Evolutionary conservation across 2,888 invertebrate genomes (phyloP).

Genomic region (Apodemia zela): DNA sequence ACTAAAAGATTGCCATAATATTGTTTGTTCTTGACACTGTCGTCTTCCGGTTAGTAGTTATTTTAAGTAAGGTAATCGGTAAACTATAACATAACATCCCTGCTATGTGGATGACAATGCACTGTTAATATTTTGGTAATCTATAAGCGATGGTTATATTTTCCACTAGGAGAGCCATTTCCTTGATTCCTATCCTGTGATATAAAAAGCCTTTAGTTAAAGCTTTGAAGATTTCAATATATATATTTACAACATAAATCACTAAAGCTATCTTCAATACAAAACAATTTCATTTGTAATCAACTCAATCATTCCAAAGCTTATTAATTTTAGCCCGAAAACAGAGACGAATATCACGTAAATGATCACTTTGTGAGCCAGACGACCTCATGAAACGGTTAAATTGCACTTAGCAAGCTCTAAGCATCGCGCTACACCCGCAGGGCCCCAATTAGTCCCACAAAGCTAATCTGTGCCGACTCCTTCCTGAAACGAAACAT

Average conservation of each 20-base stretch:
- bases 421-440: constrained; percentile 17
- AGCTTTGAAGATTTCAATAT: no score
- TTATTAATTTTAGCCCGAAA: constrained; percentile 35
- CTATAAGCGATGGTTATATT: no score
- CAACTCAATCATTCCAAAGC: constrained; percentile 25
- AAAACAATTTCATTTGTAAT: constrained; percentile 1
- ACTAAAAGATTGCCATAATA: no score
- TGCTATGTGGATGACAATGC: no score
- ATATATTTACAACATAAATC: background rate
- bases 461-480: constrained; percentile 41
- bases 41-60: no score
- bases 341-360: constrained; percentile 38
- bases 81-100: no score
- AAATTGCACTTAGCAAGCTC: constrained; percentile 31
- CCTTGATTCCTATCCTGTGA: no score
- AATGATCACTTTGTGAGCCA: constrained; percentile 35
- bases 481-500: constrained; percentile 41
- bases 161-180: no score
- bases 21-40: no score
- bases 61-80: no score
- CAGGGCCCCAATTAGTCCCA: constrained; percentile 33
- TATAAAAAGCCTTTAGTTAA: background rate
- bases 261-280: constrained; percentile 6
- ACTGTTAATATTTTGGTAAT: no score
- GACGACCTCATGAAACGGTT: constrained; percentile 30